Percentiles rank a stretch among this genome's conserved stretches.
These are phyloP conservation scores for Camponotus vicinus DNA, from an alignment of 1,140 invertebrate genomes.

Conservation along the genomic window DNA sequence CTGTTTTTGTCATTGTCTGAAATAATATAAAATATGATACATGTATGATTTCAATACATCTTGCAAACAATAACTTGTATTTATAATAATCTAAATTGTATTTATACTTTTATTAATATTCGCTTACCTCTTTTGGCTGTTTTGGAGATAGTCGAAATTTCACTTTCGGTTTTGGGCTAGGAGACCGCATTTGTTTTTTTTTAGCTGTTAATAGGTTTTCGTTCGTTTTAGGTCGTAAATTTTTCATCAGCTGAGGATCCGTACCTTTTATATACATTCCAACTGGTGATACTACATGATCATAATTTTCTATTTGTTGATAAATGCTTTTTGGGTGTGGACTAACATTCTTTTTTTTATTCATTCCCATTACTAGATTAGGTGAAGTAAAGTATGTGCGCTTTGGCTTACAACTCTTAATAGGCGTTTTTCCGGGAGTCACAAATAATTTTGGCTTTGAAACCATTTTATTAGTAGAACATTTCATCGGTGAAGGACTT, in stretches of 20 bases:
- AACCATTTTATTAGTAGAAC: neutral
- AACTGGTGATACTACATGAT: slow-evolving; percentile 69
- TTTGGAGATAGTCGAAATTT: slow-evolving; percentile 51
- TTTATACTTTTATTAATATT: neutral
- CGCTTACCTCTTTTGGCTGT: slow-evolving; percentile 41
- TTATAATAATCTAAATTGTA: neutral
- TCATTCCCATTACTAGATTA: neutral
- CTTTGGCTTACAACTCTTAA: slow-evolving; percentile 47
- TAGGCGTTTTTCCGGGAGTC: slow-evolving; percentile 66
- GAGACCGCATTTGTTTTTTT: neutral
- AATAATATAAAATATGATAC: neutral
- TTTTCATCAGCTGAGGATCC: slow-evolving; percentile 66
- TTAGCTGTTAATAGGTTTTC: slow-evolving; percentile 24
- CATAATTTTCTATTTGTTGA: slow-evolving; percentile 52
- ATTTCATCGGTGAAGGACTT: slow-evolving; percentile 14
- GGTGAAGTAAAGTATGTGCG: slow-evolving; percentile 62
- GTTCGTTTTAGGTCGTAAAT: slow-evolving; percentile 60
- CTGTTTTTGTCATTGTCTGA: neutral
- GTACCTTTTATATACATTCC: slow-evolving; percentile 70
- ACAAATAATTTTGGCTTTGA: slow-evolving; percentile 57
- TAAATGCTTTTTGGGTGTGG: slow-evolving; percentile 35
- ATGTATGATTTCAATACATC: neutral
- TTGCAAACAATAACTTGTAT: neutral
- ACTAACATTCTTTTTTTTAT: slow-evolving; percentile 15
- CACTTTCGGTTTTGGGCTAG: slow-evolving; percentile 4